Conservation (phyloP, 1,140 invertebrate species). For the Drosophila oshimai region DNA sequence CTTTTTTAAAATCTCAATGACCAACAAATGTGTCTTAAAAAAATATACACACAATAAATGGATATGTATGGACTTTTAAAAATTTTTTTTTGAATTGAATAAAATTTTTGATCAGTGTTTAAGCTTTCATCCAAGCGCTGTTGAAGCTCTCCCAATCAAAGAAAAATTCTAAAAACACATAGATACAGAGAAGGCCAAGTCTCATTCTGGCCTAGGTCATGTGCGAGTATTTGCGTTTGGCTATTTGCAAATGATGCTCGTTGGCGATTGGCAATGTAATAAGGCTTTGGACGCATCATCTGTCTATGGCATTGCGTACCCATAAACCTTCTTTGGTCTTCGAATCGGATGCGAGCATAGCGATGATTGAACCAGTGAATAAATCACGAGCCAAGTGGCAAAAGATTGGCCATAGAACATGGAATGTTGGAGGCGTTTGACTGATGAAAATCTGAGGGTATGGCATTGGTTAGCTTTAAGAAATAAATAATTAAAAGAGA, state of each 20-base stretch:
- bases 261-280: constrained; percentile 17
- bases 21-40: too few relatives aligned
- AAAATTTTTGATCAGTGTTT: not conserved
- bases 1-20: not conserved
- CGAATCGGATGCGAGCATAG: constrained; percentile 4
- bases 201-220: constrained; percentile 25
- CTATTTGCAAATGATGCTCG: constrained; percentile 21
- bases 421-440: constrained; percentile 4
- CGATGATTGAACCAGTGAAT: constrained; percentile 27
- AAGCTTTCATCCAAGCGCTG: constrained; percentile 10
- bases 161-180: constrained; percentile 41
- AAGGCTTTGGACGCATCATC: constrained; percentile 25
- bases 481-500: not conserved
- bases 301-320: constrained; percentile 28
- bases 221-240: constrained; percentile 25
- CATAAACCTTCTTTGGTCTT: constrained; percentile 7
- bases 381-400: constrained; percentile 23
- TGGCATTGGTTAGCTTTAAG: not conserved
- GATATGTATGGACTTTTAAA: not conserved
- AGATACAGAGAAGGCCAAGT: constrained; percentile 3
- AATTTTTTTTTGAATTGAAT: not conserved
- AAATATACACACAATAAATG: not conserved
- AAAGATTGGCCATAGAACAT: constrained; percentile 5
- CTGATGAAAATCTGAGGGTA: not conserved
- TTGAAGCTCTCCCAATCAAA: constrained; percentile 66